Evolutionary conservation across 2,113 vertebrate genomes (phyloP).

Genomic region (Canis aureus): DNA sequence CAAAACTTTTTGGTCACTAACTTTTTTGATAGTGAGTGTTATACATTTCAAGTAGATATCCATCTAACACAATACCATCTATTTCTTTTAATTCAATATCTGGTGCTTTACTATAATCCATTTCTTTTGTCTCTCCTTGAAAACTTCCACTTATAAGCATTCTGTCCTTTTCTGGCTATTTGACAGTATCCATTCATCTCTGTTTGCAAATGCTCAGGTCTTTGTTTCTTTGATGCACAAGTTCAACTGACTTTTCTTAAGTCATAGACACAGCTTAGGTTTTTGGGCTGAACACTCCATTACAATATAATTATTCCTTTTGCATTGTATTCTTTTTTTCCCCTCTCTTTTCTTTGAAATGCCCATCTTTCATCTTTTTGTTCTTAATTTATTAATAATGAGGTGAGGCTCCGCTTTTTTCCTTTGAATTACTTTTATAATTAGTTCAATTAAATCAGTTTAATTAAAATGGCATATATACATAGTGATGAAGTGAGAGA

Average conservation of each 20-base stretch:
- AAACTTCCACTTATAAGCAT: not conserved
- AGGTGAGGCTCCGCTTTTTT: not conserved
- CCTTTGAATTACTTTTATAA: not conserved
- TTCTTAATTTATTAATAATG: not conserved
- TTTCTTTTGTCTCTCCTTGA: constrained; percentile 4
- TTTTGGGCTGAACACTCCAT: not conserved
- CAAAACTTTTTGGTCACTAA: not conserved
- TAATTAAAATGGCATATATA: not conserved
- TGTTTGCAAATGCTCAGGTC: not conserved
- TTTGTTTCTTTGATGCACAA: not conserved
- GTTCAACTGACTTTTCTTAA: not conserved
- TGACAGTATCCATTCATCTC: not conserved
- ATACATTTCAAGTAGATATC: not conserved
- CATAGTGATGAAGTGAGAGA: not conserved
- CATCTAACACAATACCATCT: not conserved
- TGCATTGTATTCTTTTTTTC: not conserved
- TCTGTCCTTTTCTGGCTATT: not conserved
- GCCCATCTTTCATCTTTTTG: not conserved
- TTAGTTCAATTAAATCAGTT: not conserved
- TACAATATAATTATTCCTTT: not conserved
- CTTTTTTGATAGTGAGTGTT: not conserved
- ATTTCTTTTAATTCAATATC: not conserved
- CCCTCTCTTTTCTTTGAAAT: not conserved
- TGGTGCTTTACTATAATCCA: not conserved
- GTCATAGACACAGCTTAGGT: not conserved